Evolutionary conservation across 2,797 vertebrate species (phyloP).

Genomic region (Ctenopoma kingsleyae): DNA sequence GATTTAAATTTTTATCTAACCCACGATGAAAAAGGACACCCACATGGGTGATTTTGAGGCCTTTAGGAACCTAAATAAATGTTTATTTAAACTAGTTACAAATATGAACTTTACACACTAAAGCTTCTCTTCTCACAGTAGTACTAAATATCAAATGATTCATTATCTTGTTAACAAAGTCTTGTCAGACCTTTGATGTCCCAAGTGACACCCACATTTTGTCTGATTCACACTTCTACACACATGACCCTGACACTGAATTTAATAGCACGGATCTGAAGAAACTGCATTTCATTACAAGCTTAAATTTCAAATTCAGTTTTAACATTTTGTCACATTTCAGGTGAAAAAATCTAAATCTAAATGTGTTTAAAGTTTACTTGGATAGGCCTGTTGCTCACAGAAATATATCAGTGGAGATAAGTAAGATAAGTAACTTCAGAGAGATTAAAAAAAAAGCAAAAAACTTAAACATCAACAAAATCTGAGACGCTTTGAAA

Average conservation of each 20-base stretch:
- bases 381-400: neutral
- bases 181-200: constrained; percentile 54
- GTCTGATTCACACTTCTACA: constrained; percentile 59
- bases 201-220: constrained; percentile 57
- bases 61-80: neutral
- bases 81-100: constrained; percentile 15
- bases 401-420: neutral
- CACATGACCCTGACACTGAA: constrained; percentile 14
- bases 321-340: neutral
- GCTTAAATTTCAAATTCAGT: neutral
- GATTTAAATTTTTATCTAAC: neutral
- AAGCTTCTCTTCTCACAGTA: constrained; percentile 27
- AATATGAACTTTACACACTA: constrained; percentile 40
- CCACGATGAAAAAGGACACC: neutral
- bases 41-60: neutral
- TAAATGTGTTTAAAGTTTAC: neutral
- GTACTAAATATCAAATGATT: constrained; percentile 66
- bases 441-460: neutral
- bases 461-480: neutral
- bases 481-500: neutral
- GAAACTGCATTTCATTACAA: too few relatives aligned
- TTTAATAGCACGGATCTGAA: constrained; percentile 11
- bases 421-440: neutral
- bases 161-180: constrained; percentile 59
- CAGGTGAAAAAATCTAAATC: neutral